Conservation (phyloP, 2,113 vertebrate species). For the Cheilinus undulatus region DNA sequence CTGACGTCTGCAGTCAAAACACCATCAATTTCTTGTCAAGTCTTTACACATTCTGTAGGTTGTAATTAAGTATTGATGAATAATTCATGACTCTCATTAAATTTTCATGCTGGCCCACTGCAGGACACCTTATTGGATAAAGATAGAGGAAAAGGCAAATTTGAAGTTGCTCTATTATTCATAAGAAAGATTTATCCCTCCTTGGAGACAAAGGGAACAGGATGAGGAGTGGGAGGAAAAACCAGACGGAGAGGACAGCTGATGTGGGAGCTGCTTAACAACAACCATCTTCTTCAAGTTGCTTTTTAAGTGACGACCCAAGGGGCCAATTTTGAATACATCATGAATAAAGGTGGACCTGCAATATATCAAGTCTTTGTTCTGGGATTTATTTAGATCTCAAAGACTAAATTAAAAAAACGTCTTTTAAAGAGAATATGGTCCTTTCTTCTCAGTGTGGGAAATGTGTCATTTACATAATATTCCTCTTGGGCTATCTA, state of each 20-base stretch:
- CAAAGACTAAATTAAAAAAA: slow-evolving; percentile 34
- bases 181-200: slow-evolving; percentile 76
- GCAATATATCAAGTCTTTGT: slow-evolving; percentile 46
- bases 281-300: slow-evolving; percentile 52
- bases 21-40: slow-evolving; percentile 78
- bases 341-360: slow-evolving; percentile 45
- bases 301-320: slow-evolving; percentile 68
- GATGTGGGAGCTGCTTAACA: slow-evolving; percentile 39
- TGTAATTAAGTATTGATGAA: slow-evolving; percentile 84
- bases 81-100: slow-evolving; percentile 80
- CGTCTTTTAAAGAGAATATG: slow-evolving; percentile 2
- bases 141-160: slow-evolving; percentile 77
- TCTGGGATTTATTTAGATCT: slow-evolving; percentile 54
- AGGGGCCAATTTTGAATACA: slow-evolving; percentile 68
- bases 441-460: slow-evolving; percentile 15
- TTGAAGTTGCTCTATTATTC: slow-evolving; percentile 80
- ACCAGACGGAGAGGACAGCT: slow-evolving; percentile 47
- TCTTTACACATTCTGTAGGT: slow-evolving; percentile 55
- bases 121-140: slow-evolving; percentile 78
- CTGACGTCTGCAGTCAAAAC: slow-evolving; percentile 74
- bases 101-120: slow-evolving; percentile 66
- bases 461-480: slow-evolving; percentile 19
- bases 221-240: slow-evolving; percentile 31
- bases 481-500: neutral
- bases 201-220: slow-evolving; percentile 40